phyloP scores from a whole-genome alignment of 1,140 invertebrate genomes.

The Arctopsyche grandis region DNA sequence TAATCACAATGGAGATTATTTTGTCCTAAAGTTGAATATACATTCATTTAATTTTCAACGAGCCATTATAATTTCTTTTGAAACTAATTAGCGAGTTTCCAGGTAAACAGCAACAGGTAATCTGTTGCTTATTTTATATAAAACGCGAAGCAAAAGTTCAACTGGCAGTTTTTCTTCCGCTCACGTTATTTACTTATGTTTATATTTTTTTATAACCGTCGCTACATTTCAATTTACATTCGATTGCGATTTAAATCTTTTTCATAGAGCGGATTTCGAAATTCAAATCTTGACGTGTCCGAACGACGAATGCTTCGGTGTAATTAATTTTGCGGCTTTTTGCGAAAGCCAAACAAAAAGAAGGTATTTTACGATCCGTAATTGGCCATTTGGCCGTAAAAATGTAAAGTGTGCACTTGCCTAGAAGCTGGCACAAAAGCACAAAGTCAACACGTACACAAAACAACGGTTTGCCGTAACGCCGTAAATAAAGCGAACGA shows the following conservation, averaged over 20 bases:
- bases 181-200: too few species aligned
- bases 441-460: constrained; percentile 4
- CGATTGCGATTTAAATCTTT: too few species aligned
- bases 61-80: neutral
- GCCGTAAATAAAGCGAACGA: constrained; percentile 1
- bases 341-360: neutral
- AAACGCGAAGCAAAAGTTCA: neutral
- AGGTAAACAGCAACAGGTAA: constrained; percentile 23
- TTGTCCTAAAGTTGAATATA: too few species aligned
- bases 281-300: neutral
- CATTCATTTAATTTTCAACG: neutral
- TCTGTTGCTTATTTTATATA: constrained; percentile 7
- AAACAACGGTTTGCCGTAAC: neutral
- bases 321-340: constrained; percentile 2
- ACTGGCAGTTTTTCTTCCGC: too few species aligned
- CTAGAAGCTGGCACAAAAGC: constrained; percentile 4
- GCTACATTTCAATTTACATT: too few species aligned
- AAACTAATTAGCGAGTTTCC: constrained; percentile 9
- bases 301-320: neutral
- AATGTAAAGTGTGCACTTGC: constrained; percentile 14
- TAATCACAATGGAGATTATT: too few species aligned
- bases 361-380: constrained; percentile 4
- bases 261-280: neutral
- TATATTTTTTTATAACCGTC: too few species aligned
- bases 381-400: constrained; percentile 15